These are phyloP conservation scores for Machimus rusticus DNA, from an alignment of 2,888 invertebrate species.

Conservation along the genomic window DNA sequence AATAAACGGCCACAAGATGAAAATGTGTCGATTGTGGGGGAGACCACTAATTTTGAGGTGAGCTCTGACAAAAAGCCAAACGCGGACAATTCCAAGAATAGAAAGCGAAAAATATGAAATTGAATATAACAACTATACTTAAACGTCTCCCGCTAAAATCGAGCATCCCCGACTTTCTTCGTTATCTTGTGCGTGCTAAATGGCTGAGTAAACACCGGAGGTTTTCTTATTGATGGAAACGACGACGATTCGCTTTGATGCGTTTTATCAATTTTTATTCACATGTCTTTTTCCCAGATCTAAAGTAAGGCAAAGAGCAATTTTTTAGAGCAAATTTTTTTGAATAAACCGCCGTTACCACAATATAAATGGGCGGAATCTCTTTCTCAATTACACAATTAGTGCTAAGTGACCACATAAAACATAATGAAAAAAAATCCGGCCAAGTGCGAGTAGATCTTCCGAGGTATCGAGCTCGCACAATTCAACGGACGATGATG, in stretches of 20 bases:
- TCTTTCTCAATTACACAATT: too few species aligned
- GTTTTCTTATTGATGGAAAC: not conserved
- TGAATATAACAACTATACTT: not conserved
- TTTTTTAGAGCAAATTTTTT: too few species aligned
- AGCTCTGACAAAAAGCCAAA: not conserved
- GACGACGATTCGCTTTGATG: not conserved
- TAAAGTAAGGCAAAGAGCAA: too few species aligned
- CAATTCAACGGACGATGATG: too few species aligned
- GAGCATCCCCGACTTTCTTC: not conserved
- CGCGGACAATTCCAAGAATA: not conserved
- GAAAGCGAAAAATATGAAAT: not conserved
- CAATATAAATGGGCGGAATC: too few species aligned
- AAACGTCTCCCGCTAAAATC: not conserved
- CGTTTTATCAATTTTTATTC: too few species aligned
- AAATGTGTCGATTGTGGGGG: not conserved
- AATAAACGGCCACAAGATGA: not conserved
- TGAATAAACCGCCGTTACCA: too few species aligned
- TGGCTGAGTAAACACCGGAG: not conserved
- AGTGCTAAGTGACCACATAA: too few species aligned
- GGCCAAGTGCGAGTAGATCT: too few species aligned
- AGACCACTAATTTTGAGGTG: not conserved
- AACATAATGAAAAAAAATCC: too few species aligned
- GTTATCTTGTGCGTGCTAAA: not conserved
- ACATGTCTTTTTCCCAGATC: too few species aligned
- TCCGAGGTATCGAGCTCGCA: too few species aligned